A percentile compares a stretch with the other conserved stretches of the same genome.
Evolutionary conservation across 1,140 invertebrate genomes (phyloP).

Genomic region (Berghia stephanieae): DNA sequence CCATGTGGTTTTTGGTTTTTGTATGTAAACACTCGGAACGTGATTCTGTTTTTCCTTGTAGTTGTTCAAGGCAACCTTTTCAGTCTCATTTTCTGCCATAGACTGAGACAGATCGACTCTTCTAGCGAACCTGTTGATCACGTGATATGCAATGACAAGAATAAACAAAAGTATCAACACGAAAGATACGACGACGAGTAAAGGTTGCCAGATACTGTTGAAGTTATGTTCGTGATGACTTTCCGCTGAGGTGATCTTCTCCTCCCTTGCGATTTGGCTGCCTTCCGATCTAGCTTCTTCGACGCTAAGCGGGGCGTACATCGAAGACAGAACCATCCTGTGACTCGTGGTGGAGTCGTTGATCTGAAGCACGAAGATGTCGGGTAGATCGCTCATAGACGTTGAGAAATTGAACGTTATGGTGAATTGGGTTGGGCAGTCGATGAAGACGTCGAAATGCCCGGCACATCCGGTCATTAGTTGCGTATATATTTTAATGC

Average conservation of each 20-base stretch:
- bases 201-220: constrained; percentile 42
- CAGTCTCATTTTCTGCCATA: constrained; percentile 4
- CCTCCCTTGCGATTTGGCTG: too few relatives aligned
- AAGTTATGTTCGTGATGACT: not conserved
- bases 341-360: constrained; percentile 52
- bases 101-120: not conserved
- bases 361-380: constrained; percentile 49
- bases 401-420: constrained; percentile 43
- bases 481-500: constrained; percentile 52
- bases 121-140: constrained; percentile 23
- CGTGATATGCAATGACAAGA: constrained; percentile 38
- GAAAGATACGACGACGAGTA: constrained; percentile 40
- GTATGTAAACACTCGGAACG: not conserved
- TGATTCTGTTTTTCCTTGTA: constrained; percentile 18
- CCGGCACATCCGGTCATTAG: constrained; percentile 44
- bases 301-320: constrained; percentile 33
- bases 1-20: constrained; percentile 28
- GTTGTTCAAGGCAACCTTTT: constrained; percentile 38
- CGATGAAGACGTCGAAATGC: constrained; percentile 49
- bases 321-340: constrained; percentile 45
- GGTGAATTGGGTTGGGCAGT: constrained; percentile 47
- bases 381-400: constrained; percentile 39
- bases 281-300: not conserved
- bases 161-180: constrained; percentile 34
- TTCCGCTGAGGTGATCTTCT: not conserved